Conservation (phyloP, 2,113 vertebrate genomes). For the Martes martes region DNA sequence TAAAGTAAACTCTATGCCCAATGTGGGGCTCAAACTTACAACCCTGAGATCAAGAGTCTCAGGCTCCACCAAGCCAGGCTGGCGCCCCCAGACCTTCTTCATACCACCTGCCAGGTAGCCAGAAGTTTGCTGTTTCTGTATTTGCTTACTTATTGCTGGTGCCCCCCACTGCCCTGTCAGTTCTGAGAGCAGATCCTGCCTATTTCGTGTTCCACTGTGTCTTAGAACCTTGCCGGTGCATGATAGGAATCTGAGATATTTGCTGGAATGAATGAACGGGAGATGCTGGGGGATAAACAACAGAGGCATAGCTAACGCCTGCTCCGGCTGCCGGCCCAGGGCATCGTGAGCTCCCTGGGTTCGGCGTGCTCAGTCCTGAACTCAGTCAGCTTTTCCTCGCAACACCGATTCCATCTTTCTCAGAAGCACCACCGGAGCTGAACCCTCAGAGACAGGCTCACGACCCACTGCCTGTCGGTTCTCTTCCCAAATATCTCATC, state of each 20-base stretch:
- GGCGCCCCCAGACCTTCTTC: not conserved
- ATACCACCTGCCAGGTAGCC: not conserved
- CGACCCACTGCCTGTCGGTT: rapidly evolving
- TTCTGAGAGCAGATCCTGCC: not conserved
- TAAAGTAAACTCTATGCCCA: not conserved
- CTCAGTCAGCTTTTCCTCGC: rapidly evolving
- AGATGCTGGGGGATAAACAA: not conserved
- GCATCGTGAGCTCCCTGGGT: not conserved
- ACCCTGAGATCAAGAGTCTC: not conserved
- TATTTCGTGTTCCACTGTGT: not conserved
- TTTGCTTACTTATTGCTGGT: not conserved
- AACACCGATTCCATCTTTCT: too few relatives aligned
- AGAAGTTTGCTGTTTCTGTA: not conserved
- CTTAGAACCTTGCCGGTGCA: not conserved
- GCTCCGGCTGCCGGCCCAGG: not conserved
- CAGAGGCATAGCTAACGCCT: not conserved
- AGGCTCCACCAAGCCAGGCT: not conserved
- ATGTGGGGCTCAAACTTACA: not conserved
- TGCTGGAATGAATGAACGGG: not conserved
- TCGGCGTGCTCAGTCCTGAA: not conserved
- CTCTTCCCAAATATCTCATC: not conserved
- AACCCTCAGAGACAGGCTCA: not conserved
- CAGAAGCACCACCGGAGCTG: not conserved
- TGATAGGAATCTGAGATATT: not conserved
- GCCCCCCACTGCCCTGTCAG: not conserved